phyloP scores from a whole-genome alignment of 2,113 vertebrate species.

The Cercopithecus mona region DNA sequence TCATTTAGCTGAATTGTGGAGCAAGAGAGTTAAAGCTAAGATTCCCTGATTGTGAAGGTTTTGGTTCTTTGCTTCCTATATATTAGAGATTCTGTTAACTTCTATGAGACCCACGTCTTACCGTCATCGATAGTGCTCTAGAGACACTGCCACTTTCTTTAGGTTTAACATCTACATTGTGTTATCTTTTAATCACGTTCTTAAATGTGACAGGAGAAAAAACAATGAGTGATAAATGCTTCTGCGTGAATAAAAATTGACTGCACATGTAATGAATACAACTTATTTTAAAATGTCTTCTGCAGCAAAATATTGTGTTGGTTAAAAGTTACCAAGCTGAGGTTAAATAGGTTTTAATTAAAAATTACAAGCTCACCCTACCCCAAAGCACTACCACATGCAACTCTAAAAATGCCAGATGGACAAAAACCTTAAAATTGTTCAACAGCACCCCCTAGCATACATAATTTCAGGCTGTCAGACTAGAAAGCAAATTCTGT shows the following conservation, averaged over 20 bases:
- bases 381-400: background rate
- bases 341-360: conserved; percentile 53
- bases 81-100: background rate
- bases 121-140: background rate
- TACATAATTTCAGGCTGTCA: background rate
- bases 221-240: conserved; percentile 3
- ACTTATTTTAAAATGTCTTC: conserved; percentile 36
- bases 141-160: background rate
- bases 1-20: conserved; percentile 32
- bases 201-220: background rate
- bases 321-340: conserved; percentile 35
- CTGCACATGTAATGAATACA: conserved; percentile 22
- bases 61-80: conserved; percentile 7
- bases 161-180: background rate
- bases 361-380: background rate
- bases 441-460: conserved; percentile 58
- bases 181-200: conserved; percentile 54
- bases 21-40: background rate
- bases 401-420: background rate
- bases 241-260: background rate
- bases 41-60: background rate
- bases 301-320: conserved; percentile 6
- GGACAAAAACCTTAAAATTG: background rate
- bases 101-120: background rate
- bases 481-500: conserved; percentile 8